Evolutionary conservation across 2,888 invertebrate genomes (phyloP).

Genomic region (Alcis repandata): DNA sequence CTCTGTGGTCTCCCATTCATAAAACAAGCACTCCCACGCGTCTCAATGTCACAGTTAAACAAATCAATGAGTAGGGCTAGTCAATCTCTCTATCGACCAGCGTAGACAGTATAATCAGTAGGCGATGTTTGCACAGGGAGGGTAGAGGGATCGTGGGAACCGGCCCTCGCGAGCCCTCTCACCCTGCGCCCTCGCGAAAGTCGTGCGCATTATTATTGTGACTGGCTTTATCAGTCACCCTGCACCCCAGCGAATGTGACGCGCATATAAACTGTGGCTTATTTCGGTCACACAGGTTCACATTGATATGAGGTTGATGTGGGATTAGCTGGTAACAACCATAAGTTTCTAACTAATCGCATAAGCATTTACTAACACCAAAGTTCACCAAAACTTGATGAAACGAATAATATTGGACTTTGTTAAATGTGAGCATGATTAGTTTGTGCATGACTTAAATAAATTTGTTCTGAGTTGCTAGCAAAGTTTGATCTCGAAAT

Average conservation of each 20-base stretch:
- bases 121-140: conserved; percentile 34
- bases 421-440: no score
- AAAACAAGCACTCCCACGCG: conserved; percentile 25
- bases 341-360: not conserved
- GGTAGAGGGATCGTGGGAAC: conserved; percentile 50
- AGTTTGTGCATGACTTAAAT: no score
- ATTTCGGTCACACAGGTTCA: conserved; percentile 13
- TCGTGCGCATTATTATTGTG: not conserved
- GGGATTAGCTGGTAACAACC: not conserved
- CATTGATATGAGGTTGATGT: conserved; percentile 7
- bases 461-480: no score
- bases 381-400: no score
- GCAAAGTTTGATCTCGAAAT: no score
- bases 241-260: conserved; percentile 33
- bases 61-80: conserved; percentile 42
- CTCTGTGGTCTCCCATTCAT: conserved; percentile 1
- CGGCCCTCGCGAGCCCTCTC: conserved; percentile 40
- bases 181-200: conserved; percentile 45
- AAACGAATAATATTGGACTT: no score
- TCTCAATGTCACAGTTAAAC: conserved; percentile 35
- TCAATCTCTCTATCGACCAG: conserved; percentile 40
- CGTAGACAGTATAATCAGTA: conserved; percentile 27
- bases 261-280: conserved; percentile 20
- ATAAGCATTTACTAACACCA: no score
- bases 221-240: conserved; percentile 35